These are phyloP conservation scores for Dysmachus trigonus DNA, from an alignment of 2,888 invertebrate species.

Conservation along the genomic window DNA sequence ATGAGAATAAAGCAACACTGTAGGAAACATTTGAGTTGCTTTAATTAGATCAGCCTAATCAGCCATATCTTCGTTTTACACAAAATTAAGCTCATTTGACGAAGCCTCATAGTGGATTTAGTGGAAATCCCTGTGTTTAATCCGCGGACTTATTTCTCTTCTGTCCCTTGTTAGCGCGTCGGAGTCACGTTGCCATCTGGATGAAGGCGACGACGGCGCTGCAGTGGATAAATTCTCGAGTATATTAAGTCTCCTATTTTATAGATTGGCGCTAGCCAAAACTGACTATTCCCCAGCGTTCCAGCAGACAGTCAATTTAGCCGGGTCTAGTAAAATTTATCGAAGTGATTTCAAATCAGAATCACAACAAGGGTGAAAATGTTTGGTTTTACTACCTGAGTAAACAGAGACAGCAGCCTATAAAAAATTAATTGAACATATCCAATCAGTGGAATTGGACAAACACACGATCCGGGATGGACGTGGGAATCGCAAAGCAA, in stretches of 20 bases:
- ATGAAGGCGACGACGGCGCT: background rate
- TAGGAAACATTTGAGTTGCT: background rate
- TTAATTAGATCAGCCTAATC: slow-evolving; percentile 27
- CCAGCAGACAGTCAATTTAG: background rate
- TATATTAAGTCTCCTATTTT: background rate
- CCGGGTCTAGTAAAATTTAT: slow-evolving; percentile 26
- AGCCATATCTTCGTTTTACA: slow-evolving; percentile 1
- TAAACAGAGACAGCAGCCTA: slow-evolving; percentile 21
- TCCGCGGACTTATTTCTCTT: background rate
- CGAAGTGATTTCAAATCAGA: slow-evolving; percentile 31
- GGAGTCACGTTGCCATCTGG: background rate
- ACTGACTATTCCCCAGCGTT: background rate
- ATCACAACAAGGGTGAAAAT: slow-evolving; percentile 12
- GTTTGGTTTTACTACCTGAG: slow-evolving; percentile 12
- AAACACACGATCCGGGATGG: background rate
- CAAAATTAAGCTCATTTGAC: slow-evolving; percentile 39
- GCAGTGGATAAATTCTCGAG: background rate
- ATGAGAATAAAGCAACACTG: background rate
- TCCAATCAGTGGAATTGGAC: background rate
- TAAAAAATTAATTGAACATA: slow-evolving; percentile 33
- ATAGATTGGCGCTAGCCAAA: background rate
- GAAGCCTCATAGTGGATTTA: slow-evolving; percentile 12
- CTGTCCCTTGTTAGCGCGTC: background rate
- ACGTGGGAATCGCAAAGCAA: slow-evolving; percentile 1
- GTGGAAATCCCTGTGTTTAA: background rate